phyloP scores from a whole-genome alignment of 1,140 invertebrate species.

The Lepeophtheirus salmonis region DNA sequence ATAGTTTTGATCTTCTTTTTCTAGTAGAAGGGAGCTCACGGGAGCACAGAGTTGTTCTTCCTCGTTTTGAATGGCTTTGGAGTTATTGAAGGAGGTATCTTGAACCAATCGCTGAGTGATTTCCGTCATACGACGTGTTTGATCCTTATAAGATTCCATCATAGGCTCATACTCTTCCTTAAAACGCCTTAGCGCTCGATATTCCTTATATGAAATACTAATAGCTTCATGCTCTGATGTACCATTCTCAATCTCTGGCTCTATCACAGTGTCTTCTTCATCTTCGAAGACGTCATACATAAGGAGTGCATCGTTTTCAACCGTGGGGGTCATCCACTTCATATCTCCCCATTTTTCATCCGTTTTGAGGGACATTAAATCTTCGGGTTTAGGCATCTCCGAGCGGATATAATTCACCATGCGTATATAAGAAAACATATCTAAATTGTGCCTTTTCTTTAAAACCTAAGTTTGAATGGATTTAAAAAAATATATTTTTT shows the following conservation, averaged over 20 bases:
- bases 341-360: conserved; percentile 41
- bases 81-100: neutral
- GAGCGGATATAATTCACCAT: conserved; percentile 64
- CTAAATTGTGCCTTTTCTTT: conserved; percentile 48
- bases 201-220: conserved; percentile 2
- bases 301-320: conserved; percentile 57
- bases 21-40: conserved; percentile 23
- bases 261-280: conserved; percentile 16
- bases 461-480: conserved; percentile 27
- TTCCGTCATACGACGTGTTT: conserved; percentile 20
- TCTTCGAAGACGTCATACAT: conserved; percentile 46
- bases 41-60: no score
- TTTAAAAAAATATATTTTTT: neutral
- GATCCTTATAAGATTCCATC: conserved; percentile 33
- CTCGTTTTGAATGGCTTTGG: neutral
- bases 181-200: conserved; percentile 11
- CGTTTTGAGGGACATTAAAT: conserved; percentile 32
- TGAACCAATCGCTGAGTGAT: neutral
- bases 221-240: neutral
- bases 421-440: conserved; percentile 48
- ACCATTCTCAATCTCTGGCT: neutral
- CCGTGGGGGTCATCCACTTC: conserved; percentile 52
- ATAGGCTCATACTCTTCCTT: conserved; percentile 25
- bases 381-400: conserved; percentile 36
- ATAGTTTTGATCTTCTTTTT: conserved; percentile 50